Conservation (phyloP, 1,140 invertebrate species). For the Ceratina calcarata region DNA sequence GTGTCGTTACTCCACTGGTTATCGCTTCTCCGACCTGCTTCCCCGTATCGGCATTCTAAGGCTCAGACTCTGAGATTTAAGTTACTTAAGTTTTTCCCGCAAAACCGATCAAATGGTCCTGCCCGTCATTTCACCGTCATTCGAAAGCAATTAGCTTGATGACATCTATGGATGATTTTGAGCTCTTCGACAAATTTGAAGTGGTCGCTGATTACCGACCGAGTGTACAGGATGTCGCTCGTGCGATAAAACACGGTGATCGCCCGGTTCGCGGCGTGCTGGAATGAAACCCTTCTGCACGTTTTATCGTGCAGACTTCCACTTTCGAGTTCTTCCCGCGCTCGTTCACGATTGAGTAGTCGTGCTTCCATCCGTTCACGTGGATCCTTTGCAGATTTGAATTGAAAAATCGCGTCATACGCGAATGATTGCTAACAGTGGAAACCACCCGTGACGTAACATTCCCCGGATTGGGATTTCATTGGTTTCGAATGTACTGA, state of each 20-base stretch:
- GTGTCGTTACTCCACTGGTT: too few species aligned
- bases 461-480: too few species aligned
- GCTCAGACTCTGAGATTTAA: not conserved
- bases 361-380: slow-evolving; percentile 42
- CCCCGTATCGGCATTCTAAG: too few species aligned
- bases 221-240: slow-evolving; percentile 43
- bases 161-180: slow-evolving; percentile 65
- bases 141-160: slow-evolving; percentile 59
- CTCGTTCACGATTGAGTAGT: slow-evolving; percentile 53
- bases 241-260: slow-evolving; percentile 53
- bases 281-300: slow-evolving; percentile 55
- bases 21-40: too few species aligned
- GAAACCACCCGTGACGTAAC: too few species aligned
- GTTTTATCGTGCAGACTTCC: slow-evolving; percentile 58
- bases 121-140: not conserved
- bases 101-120: too few species aligned
- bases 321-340: slow-evolving; percentile 60
- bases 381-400: slow-evolving; percentile 12
- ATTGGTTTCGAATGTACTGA: too few species aligned
- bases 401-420: slow-evolving; percentile 24
- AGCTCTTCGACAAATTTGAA: slow-evolving; percentile 63
- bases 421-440: too few species aligned
- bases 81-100: not conserved
- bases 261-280: slow-evolving; percentile 36
- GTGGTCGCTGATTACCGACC: slow-evolving; percentile 53